A percentile compares a stretch with the other conserved stretches of the same genome.
Evolutionary conservation across 2,797 vertebrate genomes (phyloP).

Genomic region (Hemibagrus guttatus): DNA sequence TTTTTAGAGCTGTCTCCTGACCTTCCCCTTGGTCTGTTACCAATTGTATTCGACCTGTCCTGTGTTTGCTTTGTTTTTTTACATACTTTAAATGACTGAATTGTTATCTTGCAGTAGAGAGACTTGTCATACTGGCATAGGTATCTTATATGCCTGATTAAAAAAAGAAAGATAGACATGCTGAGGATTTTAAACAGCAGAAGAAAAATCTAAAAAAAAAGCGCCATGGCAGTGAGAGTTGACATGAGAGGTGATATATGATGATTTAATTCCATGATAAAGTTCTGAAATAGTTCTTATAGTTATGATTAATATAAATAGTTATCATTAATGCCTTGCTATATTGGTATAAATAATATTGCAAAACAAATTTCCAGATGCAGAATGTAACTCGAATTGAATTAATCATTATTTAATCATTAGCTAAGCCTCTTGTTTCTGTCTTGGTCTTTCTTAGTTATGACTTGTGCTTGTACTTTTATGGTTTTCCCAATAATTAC

Average conservation of each 20-base stretch:
- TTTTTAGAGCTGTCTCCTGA: no score
- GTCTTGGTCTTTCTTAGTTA: neutral
- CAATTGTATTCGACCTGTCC: no score
- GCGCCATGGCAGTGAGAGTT: neutral
- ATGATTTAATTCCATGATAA: neutral
- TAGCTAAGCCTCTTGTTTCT: neutral
- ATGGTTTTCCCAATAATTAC: neutral
- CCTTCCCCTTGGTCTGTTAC: no score
- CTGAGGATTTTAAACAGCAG: neutral
- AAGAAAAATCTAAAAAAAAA: neutral
- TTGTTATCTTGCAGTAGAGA: no score
- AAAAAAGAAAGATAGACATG: no score
- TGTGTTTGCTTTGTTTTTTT: no score
- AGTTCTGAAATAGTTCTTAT: neutral
- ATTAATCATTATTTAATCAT: neutral
- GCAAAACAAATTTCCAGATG: neutral
- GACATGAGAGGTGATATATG: neutral
- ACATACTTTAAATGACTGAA: no score
- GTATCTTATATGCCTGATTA: no score
- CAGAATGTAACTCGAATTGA: neutral
- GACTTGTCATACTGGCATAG: no score
- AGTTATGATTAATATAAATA: no score
- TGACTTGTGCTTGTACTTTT: neutral
- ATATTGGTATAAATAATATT: neutral
- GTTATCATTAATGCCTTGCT: neutral